Evolutionary conservation across 2,888 invertebrate genomes (phyloP).

Genomic region (Sabatieria punctata): DNA sequence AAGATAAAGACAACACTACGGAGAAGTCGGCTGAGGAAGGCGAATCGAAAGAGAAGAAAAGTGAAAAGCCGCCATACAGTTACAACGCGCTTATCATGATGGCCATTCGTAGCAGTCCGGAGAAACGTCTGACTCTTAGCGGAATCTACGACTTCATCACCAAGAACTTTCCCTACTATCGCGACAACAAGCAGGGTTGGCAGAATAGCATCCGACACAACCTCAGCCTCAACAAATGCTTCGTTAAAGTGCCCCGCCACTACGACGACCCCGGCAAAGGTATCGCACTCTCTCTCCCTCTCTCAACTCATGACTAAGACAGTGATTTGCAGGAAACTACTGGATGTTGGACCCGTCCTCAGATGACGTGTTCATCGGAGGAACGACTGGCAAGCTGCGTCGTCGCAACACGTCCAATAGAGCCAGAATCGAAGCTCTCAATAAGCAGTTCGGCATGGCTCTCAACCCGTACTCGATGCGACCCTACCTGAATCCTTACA

Average conservation of each 20-base stretch:
- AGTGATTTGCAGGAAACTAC: constrained; percentile 73
- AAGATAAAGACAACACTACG: constrained; percentile 1
- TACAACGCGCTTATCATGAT: constrained; percentile 99
- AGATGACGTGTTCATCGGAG: constrained; percentile 91
- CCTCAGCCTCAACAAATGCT: constrained; percentile 89
- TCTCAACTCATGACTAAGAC: no score
- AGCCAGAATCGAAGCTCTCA: constrained; percentile 19
- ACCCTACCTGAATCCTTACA: no score
- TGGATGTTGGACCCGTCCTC: constrained; percentile 97
- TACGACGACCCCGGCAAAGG: constrained; percentile 94
- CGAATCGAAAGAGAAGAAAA: constrained; percentile 9
- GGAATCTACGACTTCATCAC: constrained; percentile 98
- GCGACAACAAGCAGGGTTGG: constrained; percentile 97
- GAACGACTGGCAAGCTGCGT: constrained; percentile 84
- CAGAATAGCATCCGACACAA: constrained; percentile 97
- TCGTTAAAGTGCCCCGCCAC: constrained; percentile 77
- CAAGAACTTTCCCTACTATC: constrained; percentile 92
- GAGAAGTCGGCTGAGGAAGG: background rate
- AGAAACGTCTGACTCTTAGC: constrained; percentile 77
- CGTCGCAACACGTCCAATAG: constrained; percentile 34
- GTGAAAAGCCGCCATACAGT: constrained; percentile 84
- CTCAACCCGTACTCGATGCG: no score
- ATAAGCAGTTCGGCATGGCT: constrained; percentile 14
- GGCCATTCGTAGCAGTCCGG: constrained; percentile 86
- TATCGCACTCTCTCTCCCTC: no score